Conservation (phyloP, 1,140 invertebrate species). For the Drosophila biarmipes region DNA sequence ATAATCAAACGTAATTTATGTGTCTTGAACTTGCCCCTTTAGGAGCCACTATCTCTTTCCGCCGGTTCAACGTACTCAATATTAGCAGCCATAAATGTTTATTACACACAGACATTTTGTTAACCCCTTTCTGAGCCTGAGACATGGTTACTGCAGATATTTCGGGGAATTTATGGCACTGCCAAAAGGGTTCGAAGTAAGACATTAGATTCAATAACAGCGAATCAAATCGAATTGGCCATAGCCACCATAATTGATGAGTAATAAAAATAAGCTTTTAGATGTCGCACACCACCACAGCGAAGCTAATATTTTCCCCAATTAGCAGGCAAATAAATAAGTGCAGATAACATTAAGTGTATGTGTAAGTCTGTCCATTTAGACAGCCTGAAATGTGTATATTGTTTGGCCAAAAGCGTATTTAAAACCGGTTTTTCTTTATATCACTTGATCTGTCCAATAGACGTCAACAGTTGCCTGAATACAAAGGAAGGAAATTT, state of each 20-base stretch:
- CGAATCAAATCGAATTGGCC: conserved; percentile 16
- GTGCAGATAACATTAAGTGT: background rate
- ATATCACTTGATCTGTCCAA: conserved; percentile 6
- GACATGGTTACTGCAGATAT: conserved; percentile 33
- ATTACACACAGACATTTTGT: conserved; percentile 42
- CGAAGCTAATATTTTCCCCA: conserved; percentile 24
- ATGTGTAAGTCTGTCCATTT: conserved; percentile 12
- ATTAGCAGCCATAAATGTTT: conserved; percentile 51
- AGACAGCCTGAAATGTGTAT: conserved; percentile 12
- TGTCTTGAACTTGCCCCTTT: conserved; percentile 54
- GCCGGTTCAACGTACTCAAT: conserved; percentile 45
- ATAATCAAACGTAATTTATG: conserved; percentile 76
- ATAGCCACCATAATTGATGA: conserved; percentile 42
- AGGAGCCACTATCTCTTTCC: conserved; percentile 11
- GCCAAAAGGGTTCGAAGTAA: conserved; percentile 13
- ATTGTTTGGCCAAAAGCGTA: conserved; percentile 50
- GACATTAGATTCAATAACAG: conserved; percentile 51
- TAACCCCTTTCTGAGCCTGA: conserved; percentile 36
- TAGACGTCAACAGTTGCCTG: conserved; percentile 14
- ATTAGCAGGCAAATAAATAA: conserved; percentile 27
- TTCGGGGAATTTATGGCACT: conserved; percentile 22
- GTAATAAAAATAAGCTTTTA: conserved; percentile 43
- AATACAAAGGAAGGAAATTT: conserved; percentile 36
- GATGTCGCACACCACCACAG: conserved; percentile 10
- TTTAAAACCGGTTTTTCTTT: conserved; percentile 60